These are phyloP conservation scores for Anastrepha obliqua DNA, from an alignment of 1,140 invertebrate species.

Conservation along the genomic window DNA sequence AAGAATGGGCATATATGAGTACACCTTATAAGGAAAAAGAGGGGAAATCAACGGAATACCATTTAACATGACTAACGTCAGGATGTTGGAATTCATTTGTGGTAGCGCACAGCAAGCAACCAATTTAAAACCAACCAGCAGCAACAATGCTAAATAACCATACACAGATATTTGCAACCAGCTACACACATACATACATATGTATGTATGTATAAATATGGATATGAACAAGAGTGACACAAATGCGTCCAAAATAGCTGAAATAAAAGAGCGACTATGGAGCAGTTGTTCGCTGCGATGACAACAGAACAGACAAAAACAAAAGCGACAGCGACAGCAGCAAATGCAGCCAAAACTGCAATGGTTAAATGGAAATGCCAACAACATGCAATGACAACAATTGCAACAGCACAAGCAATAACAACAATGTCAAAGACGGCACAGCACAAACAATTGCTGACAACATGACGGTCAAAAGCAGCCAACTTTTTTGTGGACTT, in stretches of 20 bases:
- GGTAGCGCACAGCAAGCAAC: conserved; percentile 23
- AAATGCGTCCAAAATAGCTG: conserved; percentile 17
- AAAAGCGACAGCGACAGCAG: conserved; percentile 1
- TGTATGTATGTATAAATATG: neutral
- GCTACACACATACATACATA: neutral
- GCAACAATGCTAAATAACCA: conserved; percentile 24
- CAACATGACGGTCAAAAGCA: conserved; percentile 47
- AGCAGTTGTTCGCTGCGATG: conserved; percentile 15
- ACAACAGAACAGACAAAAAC: neutral
- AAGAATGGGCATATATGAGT: too few relatives aligned
- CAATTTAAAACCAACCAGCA: conserved; percentile 36
- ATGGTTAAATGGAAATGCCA: conserved; percentile 50
- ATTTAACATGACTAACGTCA: conserved; percentile 13
- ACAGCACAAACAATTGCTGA: conserved; percentile 16
- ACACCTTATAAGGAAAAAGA: neutral
- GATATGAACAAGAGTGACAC: neutral
- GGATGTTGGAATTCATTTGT: conserved; percentile 37
- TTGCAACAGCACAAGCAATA: conserved; percentile 2
- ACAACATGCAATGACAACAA: conserved; percentile 13
- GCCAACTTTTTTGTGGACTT: neutral
- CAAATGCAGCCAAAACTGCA: conserved; percentile 33
- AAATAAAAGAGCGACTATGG: neutral
- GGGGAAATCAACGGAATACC: neutral
- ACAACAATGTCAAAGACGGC: conserved; percentile 34
- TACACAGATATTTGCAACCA: neutral